Percentiles rank a stretch among this genome's conserved stretches.
Evolutionary conservation across 2,113 vertebrate species (phyloP).

Genomic region (Propithecus coquereli): DNA sequence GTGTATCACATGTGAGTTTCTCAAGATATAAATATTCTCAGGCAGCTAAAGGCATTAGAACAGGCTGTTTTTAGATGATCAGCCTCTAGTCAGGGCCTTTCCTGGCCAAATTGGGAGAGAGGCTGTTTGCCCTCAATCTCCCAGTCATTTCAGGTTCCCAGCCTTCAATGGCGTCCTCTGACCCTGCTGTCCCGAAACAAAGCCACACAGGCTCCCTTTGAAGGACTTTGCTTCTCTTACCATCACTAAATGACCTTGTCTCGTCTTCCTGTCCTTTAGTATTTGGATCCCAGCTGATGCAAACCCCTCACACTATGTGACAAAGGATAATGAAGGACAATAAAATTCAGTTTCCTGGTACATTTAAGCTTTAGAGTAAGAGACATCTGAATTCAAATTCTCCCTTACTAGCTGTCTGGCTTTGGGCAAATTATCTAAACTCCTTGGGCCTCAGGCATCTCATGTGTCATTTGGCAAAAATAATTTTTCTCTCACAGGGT

Average conservation of each 20-base stretch:
- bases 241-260: neutral
- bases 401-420: neutral
- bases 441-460: neutral
- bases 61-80: constrained; percentile 48
- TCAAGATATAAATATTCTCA: constrained; percentile 67
- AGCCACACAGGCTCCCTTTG: neutral
- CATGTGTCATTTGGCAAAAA: constrained; percentile 24
- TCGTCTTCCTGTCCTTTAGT: neutral
- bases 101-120: neutral
- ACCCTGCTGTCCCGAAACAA: neutral
- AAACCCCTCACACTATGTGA: neutral
- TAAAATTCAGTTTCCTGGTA: constrained; percentile 26
- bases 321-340: constrained; percentile 19
- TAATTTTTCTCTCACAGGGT: neutral
- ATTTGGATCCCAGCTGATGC: neutral
- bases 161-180: neutral
- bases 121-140: neutral
- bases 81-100: neutral
- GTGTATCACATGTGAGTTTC: constrained; percentile 57
- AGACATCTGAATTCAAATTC: constrained; percentile 20
- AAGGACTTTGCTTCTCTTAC: neutral
- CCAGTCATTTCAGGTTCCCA: neutral
- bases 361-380: constrained; percentile 5
- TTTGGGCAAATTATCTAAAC: constrained; percentile 33
- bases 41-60: constrained; percentile 41